Percentiles rank a stretch among this genome's conserved stretches.
Conservation (phyloP, 2,797 vertebrate species). For the Enteromius viviparus region DNA sequence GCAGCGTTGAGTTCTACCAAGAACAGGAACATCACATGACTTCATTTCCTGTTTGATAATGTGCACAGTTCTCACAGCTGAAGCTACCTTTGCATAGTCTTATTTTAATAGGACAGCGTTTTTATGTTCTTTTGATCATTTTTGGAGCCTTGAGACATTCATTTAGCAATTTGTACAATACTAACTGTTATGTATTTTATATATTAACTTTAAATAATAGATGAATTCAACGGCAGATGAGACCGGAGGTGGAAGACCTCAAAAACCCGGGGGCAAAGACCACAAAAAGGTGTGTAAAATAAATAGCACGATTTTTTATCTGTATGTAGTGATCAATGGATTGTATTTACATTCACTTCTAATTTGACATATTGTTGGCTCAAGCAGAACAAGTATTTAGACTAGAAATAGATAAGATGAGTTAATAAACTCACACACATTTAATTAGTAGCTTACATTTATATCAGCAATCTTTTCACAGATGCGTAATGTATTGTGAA, state of each 20-base stretch:
- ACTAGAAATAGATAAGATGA: background rate
- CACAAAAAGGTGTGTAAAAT: slow-evolving; percentile 85
- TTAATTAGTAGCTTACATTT: background rate
- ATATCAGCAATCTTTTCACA: background rate
- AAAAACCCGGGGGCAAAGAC: slow-evolving; percentile 80
- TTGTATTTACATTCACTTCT: background rate
- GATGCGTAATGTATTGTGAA: background rate
- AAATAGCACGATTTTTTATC: background rate
- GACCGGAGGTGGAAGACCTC: slow-evolving; percentile 72
- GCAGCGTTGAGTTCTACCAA: slow-evolving; percentile 37
- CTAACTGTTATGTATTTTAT: slow-evolving; percentile 56
- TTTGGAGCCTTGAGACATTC: background rate
- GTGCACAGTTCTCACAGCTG: background rate
- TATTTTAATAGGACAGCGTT: background rate
- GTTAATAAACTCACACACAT: background rate
- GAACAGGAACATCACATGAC: slow-evolving; percentile 52
- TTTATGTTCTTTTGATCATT: background rate
- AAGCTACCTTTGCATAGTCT: background rate
- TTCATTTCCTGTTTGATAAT: slow-evolving; percentile 41
- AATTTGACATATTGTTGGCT: background rate
- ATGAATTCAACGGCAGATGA: slow-evolving; percentile 81
- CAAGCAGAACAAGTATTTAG: background rate
- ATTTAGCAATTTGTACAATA: slow-evolving; percentile 51
- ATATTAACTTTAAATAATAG: slow-evolving; percentile 58
- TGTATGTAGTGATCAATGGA: background rate